Evolutionary conservation across 2,888 invertebrate species (phyloP).

Genomic region (Epinotia demarniana): DNA sequence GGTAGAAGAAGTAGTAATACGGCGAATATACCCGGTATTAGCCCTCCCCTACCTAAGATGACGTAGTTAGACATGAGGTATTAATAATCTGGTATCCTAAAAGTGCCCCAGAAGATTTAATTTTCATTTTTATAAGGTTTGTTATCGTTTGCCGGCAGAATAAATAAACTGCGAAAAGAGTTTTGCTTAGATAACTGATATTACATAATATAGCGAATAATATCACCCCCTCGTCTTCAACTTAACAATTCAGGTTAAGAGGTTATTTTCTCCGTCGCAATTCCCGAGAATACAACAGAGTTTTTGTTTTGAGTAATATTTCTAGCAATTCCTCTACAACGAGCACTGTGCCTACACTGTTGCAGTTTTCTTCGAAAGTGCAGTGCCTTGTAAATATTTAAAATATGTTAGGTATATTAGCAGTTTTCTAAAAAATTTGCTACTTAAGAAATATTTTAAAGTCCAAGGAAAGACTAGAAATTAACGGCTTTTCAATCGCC

Average conservation of each 20-base stretch:
- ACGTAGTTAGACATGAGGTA: no score
- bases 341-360: slow-evolving; percentile 26
- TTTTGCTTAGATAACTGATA: no score
- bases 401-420: not conserved
- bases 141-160: no score
- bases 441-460: not conserved
- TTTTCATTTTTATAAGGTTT: no score
- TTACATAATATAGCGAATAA: no score
- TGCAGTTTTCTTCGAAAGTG: slow-evolving; percentile 32
- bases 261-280: slow-evolving; percentile 19
- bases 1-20: no score
- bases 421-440: not conserved
- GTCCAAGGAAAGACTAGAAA: not conserved
- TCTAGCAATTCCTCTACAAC: slow-evolving; percentile 28
- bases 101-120: no score
- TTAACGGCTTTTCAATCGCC: not conserved
- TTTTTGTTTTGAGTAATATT: slow-evolving; percentile 32
- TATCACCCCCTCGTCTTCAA: not conserved
- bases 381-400: not conserved
- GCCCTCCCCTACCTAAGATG: no score
- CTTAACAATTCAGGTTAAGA: not conserved
- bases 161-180: no score
- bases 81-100: no score
- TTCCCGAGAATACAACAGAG: slow-evolving; percentile 23
- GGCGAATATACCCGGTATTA: no score